phyloP scores from a whole-genome alignment of 1,140 invertebrate genomes.

The Nylanderia fulva region DNA sequence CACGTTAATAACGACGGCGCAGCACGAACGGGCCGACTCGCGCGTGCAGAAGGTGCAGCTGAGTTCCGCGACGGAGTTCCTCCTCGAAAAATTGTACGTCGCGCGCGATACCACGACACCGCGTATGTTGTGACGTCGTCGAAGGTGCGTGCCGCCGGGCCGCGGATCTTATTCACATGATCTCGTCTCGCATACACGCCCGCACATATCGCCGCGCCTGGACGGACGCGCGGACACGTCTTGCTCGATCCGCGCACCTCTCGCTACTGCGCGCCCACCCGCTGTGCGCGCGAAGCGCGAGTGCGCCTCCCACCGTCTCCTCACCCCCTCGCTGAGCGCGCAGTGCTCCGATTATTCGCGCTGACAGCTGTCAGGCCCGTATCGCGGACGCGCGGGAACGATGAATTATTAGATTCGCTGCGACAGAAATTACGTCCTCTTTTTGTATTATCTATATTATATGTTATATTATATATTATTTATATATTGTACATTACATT shows the following conservation, averaged over 20 bases:
- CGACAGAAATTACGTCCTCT: too few species aligned
- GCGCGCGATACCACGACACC: not conserved
- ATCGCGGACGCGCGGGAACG: not conserved
- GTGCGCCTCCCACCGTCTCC: not conserved
- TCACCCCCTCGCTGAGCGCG: not conserved
- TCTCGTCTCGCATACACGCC: constrained; percentile 13
- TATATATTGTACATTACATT: too few species aligned
- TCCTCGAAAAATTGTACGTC: not conserved
- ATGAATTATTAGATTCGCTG: not conserved
- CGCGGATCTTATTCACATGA: constrained; percentile 50
- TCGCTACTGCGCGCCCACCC: constrained; percentile 20
- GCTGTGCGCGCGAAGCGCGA: not conserved
- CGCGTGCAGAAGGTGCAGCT: constrained; percentile 29
- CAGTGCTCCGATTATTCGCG: not conserved
- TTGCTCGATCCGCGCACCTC: constrained; percentile 65
- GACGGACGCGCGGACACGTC: constrained; percentile 37
- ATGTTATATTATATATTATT: too few species aligned
- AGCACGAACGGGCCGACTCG: not conserved
- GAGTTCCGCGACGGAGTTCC: not conserved
- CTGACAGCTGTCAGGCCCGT: constrained; percentile 20
- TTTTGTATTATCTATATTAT: too few species aligned
- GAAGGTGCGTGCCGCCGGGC: not conserved
- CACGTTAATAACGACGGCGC: constrained; percentile 17
- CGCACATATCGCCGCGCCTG: constrained; percentile 43
- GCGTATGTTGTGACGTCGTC: not conserved